Conservation (phyloP, 2,113 vertebrate genomes). For the Addax nasomaculatus region DNA sequence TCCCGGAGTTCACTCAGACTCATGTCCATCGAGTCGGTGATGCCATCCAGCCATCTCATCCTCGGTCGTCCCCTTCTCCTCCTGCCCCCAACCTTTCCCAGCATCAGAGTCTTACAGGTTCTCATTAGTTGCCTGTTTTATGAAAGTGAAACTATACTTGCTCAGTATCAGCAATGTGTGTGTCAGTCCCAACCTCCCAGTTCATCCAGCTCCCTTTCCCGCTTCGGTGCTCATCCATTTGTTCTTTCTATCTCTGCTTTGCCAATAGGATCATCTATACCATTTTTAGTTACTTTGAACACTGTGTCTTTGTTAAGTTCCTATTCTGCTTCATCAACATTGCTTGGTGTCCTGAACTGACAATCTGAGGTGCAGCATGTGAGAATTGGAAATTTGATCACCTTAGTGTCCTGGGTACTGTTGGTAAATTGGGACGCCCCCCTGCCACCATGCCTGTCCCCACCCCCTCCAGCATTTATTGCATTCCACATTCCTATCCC, state of each 20-base stretch:
- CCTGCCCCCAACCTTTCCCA: too few relatives aligned
- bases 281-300: not conserved
- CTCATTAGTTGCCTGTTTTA: not conserved
- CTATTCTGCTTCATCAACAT: not conserved
- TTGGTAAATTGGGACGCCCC: not conserved
- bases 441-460: not conserved
- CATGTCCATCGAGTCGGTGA: too few relatives aligned
- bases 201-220: not conserved
- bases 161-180: rapidly evolving
- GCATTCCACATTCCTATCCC: not conserved
- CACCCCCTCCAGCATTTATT: not conserved
- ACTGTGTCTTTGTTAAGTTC: not conserved
- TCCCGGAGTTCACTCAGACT: too few relatives aligned
- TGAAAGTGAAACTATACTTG: rapidly evolving
- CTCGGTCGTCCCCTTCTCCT: too few relatives aligned
- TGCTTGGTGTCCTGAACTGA: not conserved
- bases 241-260: not conserved
- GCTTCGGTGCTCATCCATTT: rapidly evolving
- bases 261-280: not conserved
- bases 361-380: not conserved
- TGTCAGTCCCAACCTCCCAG: not conserved
- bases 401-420: not conserved
- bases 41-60: too few relatives aligned
- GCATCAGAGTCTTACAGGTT: not conserved
- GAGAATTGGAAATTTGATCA: not conserved